These are phyloP conservation scores for Pangasius mekongensis DNA, from an alignment of 2,797 vertebrate genomes.

Conservation along the genomic window DNA sequence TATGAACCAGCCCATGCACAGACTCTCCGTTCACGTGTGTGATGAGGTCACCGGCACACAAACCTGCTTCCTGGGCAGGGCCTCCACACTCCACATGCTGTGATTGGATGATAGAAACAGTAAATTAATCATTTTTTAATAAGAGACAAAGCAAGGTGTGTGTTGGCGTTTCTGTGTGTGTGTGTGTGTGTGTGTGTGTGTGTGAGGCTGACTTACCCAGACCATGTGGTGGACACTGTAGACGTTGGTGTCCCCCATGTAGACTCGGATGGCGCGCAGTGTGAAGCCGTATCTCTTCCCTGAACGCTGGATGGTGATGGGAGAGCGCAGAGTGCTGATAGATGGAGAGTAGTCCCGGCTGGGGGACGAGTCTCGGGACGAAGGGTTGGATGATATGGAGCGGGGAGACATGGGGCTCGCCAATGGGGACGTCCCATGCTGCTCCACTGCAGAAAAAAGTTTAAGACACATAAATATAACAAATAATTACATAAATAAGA, in stretches of 20 bases:
- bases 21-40: slow-evolving; percentile 93
- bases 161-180: not conserved
- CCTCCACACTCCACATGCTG: slow-evolving; percentile 92
- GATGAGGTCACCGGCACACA: slow-evolving; percentile 90
- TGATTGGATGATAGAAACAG: slow-evolving; percentile 28
- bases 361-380: slow-evolving; percentile 89
- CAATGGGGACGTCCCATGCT: slow-evolving; percentile 84
- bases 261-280: slow-evolving; percentile 87
- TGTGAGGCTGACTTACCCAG: slow-evolving; percentile 78
- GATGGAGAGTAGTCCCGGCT: slow-evolving; percentile 86
- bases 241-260: slow-evolving; percentile 92
- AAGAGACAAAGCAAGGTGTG: not conserved
- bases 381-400: slow-evolving; percentile 87
- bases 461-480: not conserved
- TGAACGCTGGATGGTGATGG: slow-evolving; percentile 88
- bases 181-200: not conserved
- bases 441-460: slow-evolving; percentile 79
- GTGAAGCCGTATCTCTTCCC: slow-evolving; percentile 93
- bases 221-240: slow-evolving; percentile 92
- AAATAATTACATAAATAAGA: not conserved
- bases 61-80: slow-evolving; percentile 88
- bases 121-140: not conserved
- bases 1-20: slow-evolving; percentile 92
- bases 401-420: slow-evolving; percentile 92
- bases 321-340: slow-evolving; percentile 82